phyloP scores from a whole-genome alignment of 1,140 invertebrate genomes.

The Augochlora pura region DNA sequence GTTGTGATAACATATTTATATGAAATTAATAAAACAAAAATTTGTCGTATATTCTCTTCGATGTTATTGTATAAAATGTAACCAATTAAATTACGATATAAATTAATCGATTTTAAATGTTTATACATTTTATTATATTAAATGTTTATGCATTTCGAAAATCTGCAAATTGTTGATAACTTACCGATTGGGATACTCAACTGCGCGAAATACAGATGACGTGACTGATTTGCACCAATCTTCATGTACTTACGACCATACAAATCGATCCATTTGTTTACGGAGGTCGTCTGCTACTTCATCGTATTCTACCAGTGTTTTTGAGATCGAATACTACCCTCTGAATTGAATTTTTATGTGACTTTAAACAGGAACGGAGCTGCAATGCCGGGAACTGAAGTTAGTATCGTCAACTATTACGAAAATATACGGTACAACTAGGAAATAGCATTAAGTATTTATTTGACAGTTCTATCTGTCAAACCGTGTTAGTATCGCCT shows the following conservation, averaged over 20 bases:
- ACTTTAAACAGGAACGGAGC: constrained; percentile 37
- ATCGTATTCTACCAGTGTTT: constrained; percentile 32
- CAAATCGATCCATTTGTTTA: constrained; percentile 71
- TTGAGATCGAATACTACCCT: constrained; percentile 57
- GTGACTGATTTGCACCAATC: neutral
- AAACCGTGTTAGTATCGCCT: constrained; percentile 1
- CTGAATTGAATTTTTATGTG: constrained; percentile 57
- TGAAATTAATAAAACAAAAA: too few species aligned
- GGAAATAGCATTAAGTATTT: neutral
- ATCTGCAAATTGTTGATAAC: neutral
- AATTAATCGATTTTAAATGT: too few species aligned
- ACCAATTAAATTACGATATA: too few species aligned
- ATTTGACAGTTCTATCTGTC: constrained; percentile 42
- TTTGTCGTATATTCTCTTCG: too few species aligned
- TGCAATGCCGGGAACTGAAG: constrained; percentile 63
- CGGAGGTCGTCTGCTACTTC: constrained; percentile 64
- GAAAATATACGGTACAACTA: constrained; percentile 6
- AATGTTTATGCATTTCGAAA: too few species aligned
- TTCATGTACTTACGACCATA: neutral
- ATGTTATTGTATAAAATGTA: too few species aligned
- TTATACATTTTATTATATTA: too few species aligned
- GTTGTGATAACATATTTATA: too few species aligned
- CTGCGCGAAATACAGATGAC: neutral
- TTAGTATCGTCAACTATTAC: constrained; percentile 44
- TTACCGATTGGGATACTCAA: neutral